Base-by-base conservation (phyloP, 1,140 invertebrate species). In the Lordiphosa collinella region DNA sequence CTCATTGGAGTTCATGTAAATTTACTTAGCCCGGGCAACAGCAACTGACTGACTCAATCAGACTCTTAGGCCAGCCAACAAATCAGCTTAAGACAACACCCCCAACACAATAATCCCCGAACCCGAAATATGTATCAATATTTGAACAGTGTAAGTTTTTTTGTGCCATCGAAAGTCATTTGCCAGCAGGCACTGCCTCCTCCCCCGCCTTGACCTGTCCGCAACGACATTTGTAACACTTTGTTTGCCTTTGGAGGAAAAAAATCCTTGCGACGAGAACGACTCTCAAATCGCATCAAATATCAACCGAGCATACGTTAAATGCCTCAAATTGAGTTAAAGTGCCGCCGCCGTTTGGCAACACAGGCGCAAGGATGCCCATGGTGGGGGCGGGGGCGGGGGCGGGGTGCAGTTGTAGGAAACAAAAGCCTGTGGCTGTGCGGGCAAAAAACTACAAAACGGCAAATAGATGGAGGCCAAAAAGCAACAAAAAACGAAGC, bases 271-370 rank as follows among this genome's bases (percentile, higher is more conserved):
- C 12, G 31, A 13, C 13, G n/a, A 18, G 31, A 50, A 43, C 47
- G 66, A 58, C 63, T 79, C 67, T 55, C 64, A 86, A 86, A 86
- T 86, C 82, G 82, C 82, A 86, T 86, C 82, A 86, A 86, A 86
- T 86, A 86, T 78, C 82, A 86, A 80, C 82, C 68, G 71, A 86
- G 82, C 82, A 86, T 86, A 86, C 82, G 82, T 86, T 86, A 86
- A 86, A 86, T 86, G 82, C 82, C 82, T 86, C 82, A 86, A 86
- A 86, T 86, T 86, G 82, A 86, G 82, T 86, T 86, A 86, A 86
- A 86, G 76, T 82, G 78, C 66, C 62, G 71, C 58, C 66, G 75
- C 56, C 64, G 57, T 61, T 76, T 61, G 60, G 54, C 46, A 51
- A n/a, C 57, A 50, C 38, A 16, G 29, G 13, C 36, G 6, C 3